Percentiles rank a stretch among this genome's conserved stretches.
These are phyloP conservation scores for Nasua narica DNA, from an alignment of 2,797 vertebrate genomes.

Conservation along the genomic window DNA sequence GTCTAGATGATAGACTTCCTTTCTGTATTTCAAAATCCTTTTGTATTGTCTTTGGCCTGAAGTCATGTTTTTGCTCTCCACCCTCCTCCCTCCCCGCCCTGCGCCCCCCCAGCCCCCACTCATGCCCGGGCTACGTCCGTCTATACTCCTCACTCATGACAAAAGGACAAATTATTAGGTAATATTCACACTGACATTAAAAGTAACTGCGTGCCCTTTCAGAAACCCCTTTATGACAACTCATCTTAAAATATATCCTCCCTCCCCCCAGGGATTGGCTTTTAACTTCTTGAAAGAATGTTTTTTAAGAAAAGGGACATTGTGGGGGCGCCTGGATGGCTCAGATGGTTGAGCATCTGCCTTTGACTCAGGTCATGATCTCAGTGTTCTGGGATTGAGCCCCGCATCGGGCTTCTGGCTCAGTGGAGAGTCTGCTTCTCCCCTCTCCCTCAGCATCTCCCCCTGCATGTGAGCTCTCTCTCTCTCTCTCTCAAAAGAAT, in stretches of 20 bases:
- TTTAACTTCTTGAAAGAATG: neutral
- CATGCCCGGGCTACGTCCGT: fast-evolving
- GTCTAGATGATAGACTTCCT: slow-evolving; percentile 1
- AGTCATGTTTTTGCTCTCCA: neutral
- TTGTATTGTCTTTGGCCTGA: slow-evolving; percentile 13
- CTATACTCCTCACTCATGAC: neutral
- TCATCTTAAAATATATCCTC: neutral
- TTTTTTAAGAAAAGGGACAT: neutral
- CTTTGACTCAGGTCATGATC: no score
- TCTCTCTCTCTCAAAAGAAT: no score
- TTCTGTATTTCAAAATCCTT: neutral
- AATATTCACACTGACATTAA: neutral
- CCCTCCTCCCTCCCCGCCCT: neutral
- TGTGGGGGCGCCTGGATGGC: no score
- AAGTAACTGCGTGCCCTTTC: neutral
- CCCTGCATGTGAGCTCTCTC: no score
- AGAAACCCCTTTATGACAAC: neutral
- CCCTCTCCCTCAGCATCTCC: no score
- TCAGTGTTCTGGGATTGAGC: no score
- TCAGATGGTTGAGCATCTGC: no score
- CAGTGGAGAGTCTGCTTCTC: no score
- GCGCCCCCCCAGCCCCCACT: neutral
- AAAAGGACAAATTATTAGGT: neutral
- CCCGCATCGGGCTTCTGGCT: no score
- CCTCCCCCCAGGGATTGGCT: neutral